phyloP scores from a whole-genome alignment of 2,888 invertebrate genomes.

The Tenodera sinensis region DNA sequence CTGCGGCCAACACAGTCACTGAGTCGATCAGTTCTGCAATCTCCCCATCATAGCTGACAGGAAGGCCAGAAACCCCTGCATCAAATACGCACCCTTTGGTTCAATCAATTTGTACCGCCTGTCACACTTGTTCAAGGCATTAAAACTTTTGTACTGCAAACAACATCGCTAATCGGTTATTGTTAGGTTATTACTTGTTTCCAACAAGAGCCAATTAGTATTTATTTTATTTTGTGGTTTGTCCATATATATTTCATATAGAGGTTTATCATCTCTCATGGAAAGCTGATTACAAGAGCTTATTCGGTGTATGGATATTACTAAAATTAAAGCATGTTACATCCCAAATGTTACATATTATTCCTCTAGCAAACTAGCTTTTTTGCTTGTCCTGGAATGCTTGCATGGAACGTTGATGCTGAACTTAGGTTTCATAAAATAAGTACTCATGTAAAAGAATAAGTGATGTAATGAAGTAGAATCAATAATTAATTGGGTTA shows the following conservation, averaged over 20 bases:
- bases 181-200: neutral
- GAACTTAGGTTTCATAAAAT: too few species aligned
- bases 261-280: neutral
- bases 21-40: neutral
- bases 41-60: neutral
- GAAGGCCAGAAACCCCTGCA: neutral
- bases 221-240: neutral
- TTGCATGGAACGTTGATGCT: too few species aligned
- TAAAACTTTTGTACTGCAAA: neutral
- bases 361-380: too few species aligned
- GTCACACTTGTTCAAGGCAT: neutral
- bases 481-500: too few species aligned
- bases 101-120: neutral
- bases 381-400: too few species aligned
- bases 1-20: neutral
- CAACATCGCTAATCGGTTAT: neutral
- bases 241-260: neutral
- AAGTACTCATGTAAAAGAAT: too few species aligned
- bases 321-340: neutral
- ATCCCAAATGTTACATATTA: too few species aligned
- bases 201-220: neutral
- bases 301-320: neutral
- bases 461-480: too few species aligned
- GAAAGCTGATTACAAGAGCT: neutral
- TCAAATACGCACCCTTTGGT: neutral